A percentile compares a stretch with the other conserved stretches of the same genome.
These are phyloP conservation scores for Triplophysa siluroides DNA, from an alignment of 2,113 vertebrate species.

Conservation along the genomic window DNA sequence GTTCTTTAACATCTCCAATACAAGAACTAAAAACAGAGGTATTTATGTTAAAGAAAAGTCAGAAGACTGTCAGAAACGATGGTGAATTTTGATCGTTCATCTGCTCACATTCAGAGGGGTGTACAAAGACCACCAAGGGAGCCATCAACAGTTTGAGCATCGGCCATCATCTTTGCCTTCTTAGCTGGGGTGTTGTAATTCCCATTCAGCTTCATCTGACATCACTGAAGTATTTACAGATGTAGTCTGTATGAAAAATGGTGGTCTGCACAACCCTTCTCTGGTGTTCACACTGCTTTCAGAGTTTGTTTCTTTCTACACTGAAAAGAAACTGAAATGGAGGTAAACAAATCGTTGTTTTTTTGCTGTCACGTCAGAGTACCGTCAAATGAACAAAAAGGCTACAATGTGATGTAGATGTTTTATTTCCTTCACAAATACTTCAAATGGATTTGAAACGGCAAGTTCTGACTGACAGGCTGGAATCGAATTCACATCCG, in stretches of 20 bases:
- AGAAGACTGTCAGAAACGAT: constrained; percentile 10
- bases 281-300: constrained; percentile 16
- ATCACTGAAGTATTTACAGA: constrained; percentile 16
- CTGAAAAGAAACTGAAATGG: not conserved
- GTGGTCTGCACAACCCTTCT: constrained; percentile 24
- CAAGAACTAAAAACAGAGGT: constrained; percentile 39
- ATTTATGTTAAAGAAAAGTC: constrained; percentile 33
- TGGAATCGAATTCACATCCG: not conserved
- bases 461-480: not conserved
- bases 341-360: not conserved
- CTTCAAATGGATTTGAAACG: not conserved
- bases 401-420: not conserved
- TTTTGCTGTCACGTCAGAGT: not conserved
- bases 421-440: not conserved
- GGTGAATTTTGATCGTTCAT: constrained; percentile 15
- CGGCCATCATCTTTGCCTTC: not conserved
- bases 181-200: not conserved
- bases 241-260: not conserved
- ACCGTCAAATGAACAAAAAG: constrained; percentile 12
- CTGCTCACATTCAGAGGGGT: constrained; percentile 33
- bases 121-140: not conserved
- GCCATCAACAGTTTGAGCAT: not conserved
- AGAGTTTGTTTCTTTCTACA: not conserved
- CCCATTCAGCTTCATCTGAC: not conserved
- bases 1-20: constrained; percentile 19